Evolutionary conservation across 2,113 vertebrate genomes (phyloP), one percentile per base, ranked within the genome.

Genomic region (Butastur rufipennis): DNA sequence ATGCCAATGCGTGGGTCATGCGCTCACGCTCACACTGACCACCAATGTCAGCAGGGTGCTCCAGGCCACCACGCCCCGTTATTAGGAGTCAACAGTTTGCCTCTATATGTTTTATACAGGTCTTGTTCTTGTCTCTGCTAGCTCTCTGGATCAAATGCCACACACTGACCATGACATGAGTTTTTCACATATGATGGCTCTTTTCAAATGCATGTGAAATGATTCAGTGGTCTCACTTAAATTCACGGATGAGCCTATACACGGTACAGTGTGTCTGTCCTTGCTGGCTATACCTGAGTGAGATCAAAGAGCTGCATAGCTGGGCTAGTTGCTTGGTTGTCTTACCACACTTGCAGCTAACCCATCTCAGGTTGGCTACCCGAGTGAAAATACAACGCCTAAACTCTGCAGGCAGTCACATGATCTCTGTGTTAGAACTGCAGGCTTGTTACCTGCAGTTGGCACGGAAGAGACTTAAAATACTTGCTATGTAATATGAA

Each of bases 11-110:
- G 36, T 0, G 3, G 4, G 10, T 16, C 14, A 12, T 80, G n/a
- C 25, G 13, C 19, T 31, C 43, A 2, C 12, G 11, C 2, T 66
- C 52, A 23, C 3, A 3, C 12, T 70, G 77, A 31, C 13, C 38
- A 56, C 15, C 18, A 55, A 3, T 5, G 25, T 48, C 31, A 34
- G 18, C 1, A 1, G 18, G 36, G 16, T 15, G 42, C 75, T 73
- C 1, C 2, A 34, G 27, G 17, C 58, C 65, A n/a, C 25, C 2
- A 3, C 8, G 18, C 8, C 5, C 26, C 0, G 0, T 15, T 70
- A 13, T 65, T 9, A 45, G 23, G 12, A 65, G 10, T 61, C 47
- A 68, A 15, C 27, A 27, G 27, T 48, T 9, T 47, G 4, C 23
- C 47, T 78, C 48, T 36, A 19, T 0, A 0, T 22, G 8, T 45